These are phyloP conservation scores for Amia ocellicauda DNA, from an alignment of 2,113 vertebrate genomes.

Conservation along the genomic window DNA sequence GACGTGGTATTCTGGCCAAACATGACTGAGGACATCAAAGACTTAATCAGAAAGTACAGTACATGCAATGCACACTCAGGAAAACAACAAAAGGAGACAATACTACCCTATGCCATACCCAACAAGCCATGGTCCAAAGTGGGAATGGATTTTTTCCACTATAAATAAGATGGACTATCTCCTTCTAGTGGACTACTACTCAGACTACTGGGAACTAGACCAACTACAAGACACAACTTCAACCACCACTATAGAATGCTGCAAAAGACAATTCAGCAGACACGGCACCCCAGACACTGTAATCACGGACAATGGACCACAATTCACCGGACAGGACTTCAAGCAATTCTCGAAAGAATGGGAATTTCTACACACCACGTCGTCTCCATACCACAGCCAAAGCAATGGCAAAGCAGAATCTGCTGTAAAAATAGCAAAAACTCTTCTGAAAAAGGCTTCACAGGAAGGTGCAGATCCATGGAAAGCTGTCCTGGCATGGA, in stretches of 20 bases:
- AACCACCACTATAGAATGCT: slow-evolving; percentile 4
- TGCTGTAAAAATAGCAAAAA: neutral
- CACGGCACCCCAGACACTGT: too few species aligned
- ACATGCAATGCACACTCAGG: neutral
- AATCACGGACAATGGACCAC: neutral
- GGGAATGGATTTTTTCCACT: slow-evolving; percentile 36
- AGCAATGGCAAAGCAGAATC: too few species aligned
- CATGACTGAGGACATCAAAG: neutral
- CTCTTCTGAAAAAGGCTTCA: too few species aligned
- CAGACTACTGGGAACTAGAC: slow-evolving; percentile 46
- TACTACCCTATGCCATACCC: slow-evolving; percentile 18
- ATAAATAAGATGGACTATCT: slow-evolving; percentile 23
- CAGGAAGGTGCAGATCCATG: neutral
- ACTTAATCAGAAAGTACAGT: neutral
- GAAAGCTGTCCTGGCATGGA: neutral
- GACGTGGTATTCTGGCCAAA: slow-evolving; percentile 12
- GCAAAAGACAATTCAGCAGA: neutral
- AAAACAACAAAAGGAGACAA: slow-evolving; percentile 5
- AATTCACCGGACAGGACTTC: slow-evolving; percentile 3
- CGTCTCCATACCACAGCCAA: slow-evolving; percentile 6
- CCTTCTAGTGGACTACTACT: slow-evolving; percentile 34
- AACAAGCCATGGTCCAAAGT: slow-evolving; percentile 24
- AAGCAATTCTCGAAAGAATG: neutral
- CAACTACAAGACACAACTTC: neutral
- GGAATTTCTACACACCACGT: neutral